phyloP scores from a whole-genome alignment of 2,113 vertebrate genomes.

The Drymodes brunneopygia region DNA sequence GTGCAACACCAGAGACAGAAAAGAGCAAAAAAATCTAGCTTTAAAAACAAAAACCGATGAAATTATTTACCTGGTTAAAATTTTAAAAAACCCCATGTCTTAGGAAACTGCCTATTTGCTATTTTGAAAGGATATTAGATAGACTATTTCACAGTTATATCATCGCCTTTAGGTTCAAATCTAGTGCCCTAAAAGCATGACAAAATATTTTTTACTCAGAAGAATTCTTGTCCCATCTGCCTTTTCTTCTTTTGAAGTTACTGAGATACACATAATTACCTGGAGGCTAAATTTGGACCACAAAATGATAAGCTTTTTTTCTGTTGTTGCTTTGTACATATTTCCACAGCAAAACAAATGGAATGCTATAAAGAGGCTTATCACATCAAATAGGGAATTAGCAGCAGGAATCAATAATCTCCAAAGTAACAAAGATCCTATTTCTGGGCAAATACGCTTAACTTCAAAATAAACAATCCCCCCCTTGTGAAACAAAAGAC shows the following conservation, averaged over 20 bases:
- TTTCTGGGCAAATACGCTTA: slow-evolving; percentile 28
- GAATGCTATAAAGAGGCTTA: slow-evolving; percentile 36
- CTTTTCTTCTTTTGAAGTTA: not conserved
- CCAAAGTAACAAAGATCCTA: slow-evolving; percentile 35
- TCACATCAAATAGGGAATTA: slow-evolving; percentile 24
- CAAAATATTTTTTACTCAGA: not conserved
- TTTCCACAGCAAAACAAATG: slow-evolving; percentile 37
- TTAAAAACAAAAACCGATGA: not conserved
- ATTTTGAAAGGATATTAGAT: not conserved
- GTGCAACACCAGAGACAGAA: not conserved
- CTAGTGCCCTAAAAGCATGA: not conserved
- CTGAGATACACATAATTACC: not conserved
- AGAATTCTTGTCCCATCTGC: not conserved
- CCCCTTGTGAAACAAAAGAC: not conserved
- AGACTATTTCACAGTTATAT: not conserved
- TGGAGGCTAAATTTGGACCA: slow-evolving; percentile 2
- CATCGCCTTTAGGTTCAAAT: not conserved
- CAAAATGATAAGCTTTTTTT: not conserved
- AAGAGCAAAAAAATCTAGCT: not conserved
- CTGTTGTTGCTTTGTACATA: not conserved
- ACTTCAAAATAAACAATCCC: not conserved
- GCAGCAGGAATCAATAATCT: slow-evolving; percentile 43
- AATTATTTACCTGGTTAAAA: not conserved
- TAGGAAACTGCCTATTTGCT: not conserved
- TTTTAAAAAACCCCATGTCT: fast-evolving